phyloP scores from a whole-genome alignment of 1,140 invertebrate genomes.

The Spodoptera litura region DNA sequence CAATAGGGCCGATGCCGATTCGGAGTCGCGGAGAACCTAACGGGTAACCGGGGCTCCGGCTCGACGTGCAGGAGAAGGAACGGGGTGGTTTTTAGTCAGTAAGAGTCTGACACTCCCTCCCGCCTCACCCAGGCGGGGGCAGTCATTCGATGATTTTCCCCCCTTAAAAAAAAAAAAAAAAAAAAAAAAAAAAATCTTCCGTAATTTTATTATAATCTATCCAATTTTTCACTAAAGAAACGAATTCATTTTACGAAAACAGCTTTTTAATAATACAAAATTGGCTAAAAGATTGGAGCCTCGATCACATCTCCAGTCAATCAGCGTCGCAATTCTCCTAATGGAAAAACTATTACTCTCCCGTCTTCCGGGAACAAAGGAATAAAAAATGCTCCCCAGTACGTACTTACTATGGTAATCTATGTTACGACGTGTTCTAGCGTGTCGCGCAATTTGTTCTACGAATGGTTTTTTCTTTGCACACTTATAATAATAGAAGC shows the following conservation, averaged over 20 bases:
- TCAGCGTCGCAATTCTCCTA: slow-evolving; percentile 55
- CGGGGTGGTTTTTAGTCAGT: too few species aligned
- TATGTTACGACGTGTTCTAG: slow-evolving; percentile 35
- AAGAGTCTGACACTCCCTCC: too few species aligned
- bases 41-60: too few species aligned
- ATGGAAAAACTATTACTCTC: slow-evolving; percentile 67
- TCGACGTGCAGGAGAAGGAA: too few species aligned
- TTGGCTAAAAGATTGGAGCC: slow-evolving; percentile 25
- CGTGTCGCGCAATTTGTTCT: slow-evolving; percentile 53
- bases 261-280: slow-evolving; percentile 22
- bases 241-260: slow-evolving; percentile 10
- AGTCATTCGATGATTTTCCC: too few species aligned
- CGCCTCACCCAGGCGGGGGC: too few species aligned
- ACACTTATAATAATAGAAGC: slow-evolving; percentile 9
- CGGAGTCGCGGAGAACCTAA: too few species aligned
- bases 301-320: slow-evolving; percentile 55
- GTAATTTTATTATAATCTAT: slow-evolving; percentile 18
- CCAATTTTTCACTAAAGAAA: neutral
- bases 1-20: too few species aligned
- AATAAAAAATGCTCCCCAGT: slow-evolving; percentile 50
- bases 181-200: too few species aligned
- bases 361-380: slow-evolving; percentile 53
- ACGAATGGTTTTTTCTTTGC: slow-evolving; percentile 49
- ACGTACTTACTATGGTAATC: slow-evolving; percentile 48
- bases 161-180: too few species aligned